phyloP scores from a whole-genome alignment of 2,797 vertebrate species.

The Rallus crepitans region DNA sequence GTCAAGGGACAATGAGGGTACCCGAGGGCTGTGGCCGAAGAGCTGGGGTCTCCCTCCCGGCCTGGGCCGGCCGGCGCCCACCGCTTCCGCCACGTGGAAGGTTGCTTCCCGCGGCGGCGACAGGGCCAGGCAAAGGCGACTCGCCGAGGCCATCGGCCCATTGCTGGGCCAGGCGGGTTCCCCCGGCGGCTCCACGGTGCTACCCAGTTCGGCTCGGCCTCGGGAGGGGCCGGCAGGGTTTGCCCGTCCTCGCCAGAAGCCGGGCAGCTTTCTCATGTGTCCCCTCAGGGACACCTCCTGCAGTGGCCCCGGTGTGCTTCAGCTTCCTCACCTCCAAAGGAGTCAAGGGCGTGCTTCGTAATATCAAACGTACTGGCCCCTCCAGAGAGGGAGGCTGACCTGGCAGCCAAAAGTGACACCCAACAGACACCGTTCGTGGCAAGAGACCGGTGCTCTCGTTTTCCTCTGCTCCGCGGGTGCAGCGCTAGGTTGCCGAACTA shows the following conservation, averaged over 20 bases:
- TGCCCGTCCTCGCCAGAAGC: background rate
- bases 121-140: background rate
- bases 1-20: background rate
- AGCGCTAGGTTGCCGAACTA: background rate
- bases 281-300: background rate
- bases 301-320: background rate
- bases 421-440: background rate
- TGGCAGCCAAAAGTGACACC: background rate
- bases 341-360: background rate
- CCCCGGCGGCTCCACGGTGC: background rate
- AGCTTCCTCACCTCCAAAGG: background rate
- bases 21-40: background rate
- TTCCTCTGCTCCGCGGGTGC: background rate
- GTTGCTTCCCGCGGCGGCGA: too few species aligned
- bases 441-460: rapidly evolving
- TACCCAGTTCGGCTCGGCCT: background rate
- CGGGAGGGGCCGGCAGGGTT: too few species aligned
- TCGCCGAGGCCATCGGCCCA: background rate
- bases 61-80: background rate
- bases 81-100: background rate
- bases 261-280: background rate
- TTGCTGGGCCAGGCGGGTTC: background rate
- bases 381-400: background rate
- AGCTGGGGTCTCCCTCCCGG: too few species aligned
- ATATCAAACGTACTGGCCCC: rapidly evolving